Conservation (phyloP, 2,797 vertebrate species). For the Basileuterus tristriatus region DNA sequence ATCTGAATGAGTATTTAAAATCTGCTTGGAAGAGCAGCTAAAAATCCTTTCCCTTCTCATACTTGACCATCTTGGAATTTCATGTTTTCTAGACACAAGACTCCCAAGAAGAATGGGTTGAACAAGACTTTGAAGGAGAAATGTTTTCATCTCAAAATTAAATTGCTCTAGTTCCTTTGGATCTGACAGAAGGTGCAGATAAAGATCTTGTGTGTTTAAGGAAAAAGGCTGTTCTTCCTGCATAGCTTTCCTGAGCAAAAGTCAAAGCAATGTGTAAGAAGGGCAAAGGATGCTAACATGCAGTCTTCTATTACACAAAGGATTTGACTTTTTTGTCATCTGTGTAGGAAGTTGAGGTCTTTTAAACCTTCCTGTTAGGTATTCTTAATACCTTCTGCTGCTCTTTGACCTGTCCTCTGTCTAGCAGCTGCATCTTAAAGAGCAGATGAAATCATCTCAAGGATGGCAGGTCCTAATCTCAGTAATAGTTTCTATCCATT, state of each 20-base stretch:
- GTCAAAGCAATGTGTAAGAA: not conserved
- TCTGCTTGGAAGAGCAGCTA: not conserved
- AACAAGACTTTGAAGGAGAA: not conserved
- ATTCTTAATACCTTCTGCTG: not conserved
- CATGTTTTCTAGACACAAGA: not conserved
- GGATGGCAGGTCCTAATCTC: constrained; percentile 47
- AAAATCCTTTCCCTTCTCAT: not conserved
- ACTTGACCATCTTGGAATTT: not conserved
- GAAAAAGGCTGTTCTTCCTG: not conserved
- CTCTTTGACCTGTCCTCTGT: constrained; percentile 36
- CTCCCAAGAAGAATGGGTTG: not conserved
- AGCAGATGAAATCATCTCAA: not conserved
- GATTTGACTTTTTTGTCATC: not conserved
- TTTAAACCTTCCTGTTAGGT: not conserved
- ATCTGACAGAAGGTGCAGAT: not conserved
- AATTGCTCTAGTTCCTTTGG: not conserved
- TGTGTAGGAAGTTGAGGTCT: not conserved
- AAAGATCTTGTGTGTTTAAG: not conserved
- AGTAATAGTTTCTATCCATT: constrained; percentile 37
- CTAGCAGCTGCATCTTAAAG: constrained; percentile 26
- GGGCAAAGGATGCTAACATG: not conserved
- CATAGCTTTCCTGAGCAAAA: not conserved
- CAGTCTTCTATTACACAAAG: not conserved
- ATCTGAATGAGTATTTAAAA: not conserved
- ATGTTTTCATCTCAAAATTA: not conserved